Percentiles rank a stretch among this genome's conserved stretches.
phyloP scores from a whole-genome alignment of 2,113 vertebrate genomes.

The Philantomba maxwellii region DNA sequence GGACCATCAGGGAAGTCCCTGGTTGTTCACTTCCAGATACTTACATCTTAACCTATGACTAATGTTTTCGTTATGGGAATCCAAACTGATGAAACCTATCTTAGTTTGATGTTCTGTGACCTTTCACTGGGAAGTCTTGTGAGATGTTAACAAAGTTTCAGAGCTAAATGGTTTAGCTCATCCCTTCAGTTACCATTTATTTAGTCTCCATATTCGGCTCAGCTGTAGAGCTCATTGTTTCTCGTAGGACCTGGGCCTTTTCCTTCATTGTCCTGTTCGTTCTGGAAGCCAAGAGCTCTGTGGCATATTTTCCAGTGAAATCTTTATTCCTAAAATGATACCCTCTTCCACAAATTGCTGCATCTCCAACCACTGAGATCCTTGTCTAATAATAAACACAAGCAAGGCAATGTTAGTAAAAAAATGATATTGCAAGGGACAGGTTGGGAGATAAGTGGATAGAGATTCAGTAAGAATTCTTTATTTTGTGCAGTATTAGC shows the following conservation, averaged over 20 bases:
- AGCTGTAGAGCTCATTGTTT: not conserved
- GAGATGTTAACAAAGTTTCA: not conserved
- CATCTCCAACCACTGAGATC: not conserved
- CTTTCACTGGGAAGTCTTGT: not conserved
- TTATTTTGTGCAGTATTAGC: not conserved
- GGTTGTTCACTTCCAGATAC: not conserved
- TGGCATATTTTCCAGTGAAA: not conserved
- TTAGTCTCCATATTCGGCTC: not conserved
- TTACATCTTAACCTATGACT: not conserved
- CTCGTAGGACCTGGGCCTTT: not conserved
- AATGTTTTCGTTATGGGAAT: not conserved
- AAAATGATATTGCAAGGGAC: not conserved
- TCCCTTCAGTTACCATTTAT: not conserved
- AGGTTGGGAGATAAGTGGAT: not conserved
- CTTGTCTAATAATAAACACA: not conserved
- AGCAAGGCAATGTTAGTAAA: not conserved
- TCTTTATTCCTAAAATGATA: not conserved
- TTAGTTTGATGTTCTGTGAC: not conserved
- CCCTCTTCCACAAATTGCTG: not conserved
- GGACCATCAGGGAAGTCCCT: not conserved
- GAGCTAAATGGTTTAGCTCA: not conserved
- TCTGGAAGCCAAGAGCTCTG: not conserved
- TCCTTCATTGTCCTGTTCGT: not conserved
- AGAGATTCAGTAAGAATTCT: not conserved
- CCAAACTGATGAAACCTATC: not conserved